Evolutionary conservation across 2,888 invertebrate genomes (phyloP), one percentile per base, ranked within the genome.

Genomic region (Pollenia griseotomentosa): DNA sequence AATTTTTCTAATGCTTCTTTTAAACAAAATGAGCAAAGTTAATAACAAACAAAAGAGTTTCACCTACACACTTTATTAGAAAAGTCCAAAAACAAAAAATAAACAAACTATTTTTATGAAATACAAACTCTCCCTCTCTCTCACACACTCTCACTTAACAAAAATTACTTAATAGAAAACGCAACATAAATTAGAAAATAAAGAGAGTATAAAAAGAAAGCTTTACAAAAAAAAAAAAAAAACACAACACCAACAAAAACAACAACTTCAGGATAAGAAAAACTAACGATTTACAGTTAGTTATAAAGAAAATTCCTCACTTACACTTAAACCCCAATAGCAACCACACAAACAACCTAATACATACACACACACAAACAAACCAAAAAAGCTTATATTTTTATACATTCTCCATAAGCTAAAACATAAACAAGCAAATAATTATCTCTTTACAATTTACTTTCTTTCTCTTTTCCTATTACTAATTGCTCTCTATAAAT

Each of bases 71-170:
- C 79, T 79, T 66, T 68, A 12, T 48, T 23, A n/a, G 19, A 19
- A 66, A 53, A 33, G 12, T 9, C 16, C 53, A 57, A 55, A 16
- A 59, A 59, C 51, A 42, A 63, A 33, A 75, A 61, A 16, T 42
- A 14, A 70, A 42, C 59, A 83, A 74, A 85, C 74, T 51, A 81
- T 75, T 81, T 44, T 42, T 48, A 63, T 61, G 53, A 71, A 86
- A 85, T 16, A 83, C 84, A 87, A 78, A 82, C 73, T 86, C 82
- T 78, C 66, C 55, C 77, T 63, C 68, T 81, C 44, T 14, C 7
- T 16, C 6, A 14, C 14, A 46, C n/a, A 48, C 74, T 48, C 63
- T 75, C 71, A 80, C 85, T 75, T 57, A 74, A 46, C 57, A 59
- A 2, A 1, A 71, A 42, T 63, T 61, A 78, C 46, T 61, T 71